phyloP scores from a whole-genome alignment of 1,140 invertebrate genomes.

The Trichoplusia ni region DNA sequence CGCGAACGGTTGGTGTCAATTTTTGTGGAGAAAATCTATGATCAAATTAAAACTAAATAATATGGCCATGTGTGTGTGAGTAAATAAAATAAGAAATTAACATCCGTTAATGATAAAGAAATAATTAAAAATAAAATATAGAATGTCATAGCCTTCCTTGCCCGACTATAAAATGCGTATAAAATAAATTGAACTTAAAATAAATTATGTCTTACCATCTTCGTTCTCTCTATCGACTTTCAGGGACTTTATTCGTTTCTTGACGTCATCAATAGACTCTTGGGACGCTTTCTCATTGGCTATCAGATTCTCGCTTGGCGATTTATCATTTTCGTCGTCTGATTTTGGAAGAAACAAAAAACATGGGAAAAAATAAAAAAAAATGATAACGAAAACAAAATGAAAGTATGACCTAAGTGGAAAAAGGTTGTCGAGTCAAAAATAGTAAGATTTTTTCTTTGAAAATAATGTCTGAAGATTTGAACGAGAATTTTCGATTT shows the following conservation, averaged over 20 bases:
- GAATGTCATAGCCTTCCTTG: neutral
- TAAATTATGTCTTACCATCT: constrained; percentile 65
- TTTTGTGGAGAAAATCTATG: constrained; percentile 4
- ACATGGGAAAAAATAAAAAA: constrained; percentile 48
- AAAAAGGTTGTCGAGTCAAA: neutral
- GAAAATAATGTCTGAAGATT: too few relatives aligned
- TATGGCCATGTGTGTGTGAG: neutral
- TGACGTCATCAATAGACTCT: constrained; percentile 71
- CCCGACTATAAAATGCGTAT: neutral
- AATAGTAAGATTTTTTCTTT: too few relatives aligned
- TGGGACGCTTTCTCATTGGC: constrained; percentile 66
- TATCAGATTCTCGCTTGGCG: constrained; percentile 58
- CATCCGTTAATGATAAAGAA: neutral
- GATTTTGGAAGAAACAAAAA: constrained; percentile 43
- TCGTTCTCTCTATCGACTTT: constrained; percentile 78
- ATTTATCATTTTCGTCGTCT: constrained; percentile 63
- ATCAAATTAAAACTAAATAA: constrained; percentile 8
- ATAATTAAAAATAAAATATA: constrained; percentile 10
- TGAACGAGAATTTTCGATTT: too few relatives aligned
- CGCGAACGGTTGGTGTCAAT: neutral
- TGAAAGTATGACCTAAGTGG: neutral
- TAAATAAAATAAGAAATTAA: constrained; percentile 1
- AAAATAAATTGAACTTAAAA: constrained; percentile 20
- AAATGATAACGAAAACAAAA: constrained; percentile 14
- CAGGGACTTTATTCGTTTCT: constrained; percentile 71